Conservation (phyloP, 2,888 invertebrate species). For the Eretmocerus hayati region DNA sequence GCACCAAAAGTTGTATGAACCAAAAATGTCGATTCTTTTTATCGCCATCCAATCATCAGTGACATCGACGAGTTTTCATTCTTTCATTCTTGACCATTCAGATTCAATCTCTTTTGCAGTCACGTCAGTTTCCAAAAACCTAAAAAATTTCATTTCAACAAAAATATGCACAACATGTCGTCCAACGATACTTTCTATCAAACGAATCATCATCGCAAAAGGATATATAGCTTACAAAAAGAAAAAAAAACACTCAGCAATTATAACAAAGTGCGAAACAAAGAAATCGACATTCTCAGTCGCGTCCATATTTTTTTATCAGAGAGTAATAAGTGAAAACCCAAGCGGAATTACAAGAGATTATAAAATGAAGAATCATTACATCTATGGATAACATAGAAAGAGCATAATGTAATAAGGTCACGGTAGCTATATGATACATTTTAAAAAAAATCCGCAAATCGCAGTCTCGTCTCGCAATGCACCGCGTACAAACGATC, state of each 20-base stretch:
- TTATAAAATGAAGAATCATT: neutral
- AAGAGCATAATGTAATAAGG: no score
- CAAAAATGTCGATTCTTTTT: constrained; percentile 17
- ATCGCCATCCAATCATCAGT: neutral
- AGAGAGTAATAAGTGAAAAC: constrained; percentile 5
- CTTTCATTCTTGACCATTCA: no score
- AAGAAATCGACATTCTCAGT: constrained; percentile 18
- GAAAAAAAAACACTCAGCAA: constrained; percentile 1
- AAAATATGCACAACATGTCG: constrained; percentile 16
- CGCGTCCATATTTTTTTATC: constrained; percentile 25
- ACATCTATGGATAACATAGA: constrained; percentile 2
- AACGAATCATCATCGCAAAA: constrained; percentile 12
- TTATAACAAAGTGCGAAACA: constrained; percentile 11
- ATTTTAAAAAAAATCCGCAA: no score
- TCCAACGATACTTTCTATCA: constrained; percentile 16
- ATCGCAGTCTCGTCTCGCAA: constrained; percentile 14
- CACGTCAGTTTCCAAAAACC: no score
- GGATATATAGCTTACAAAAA: constrained; percentile 12
- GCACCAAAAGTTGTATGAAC: constrained; percentile 16
- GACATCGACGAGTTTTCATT: neutral
- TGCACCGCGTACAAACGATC: constrained; percentile 8
- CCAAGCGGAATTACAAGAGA: neutral
- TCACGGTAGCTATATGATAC: constrained; percentile 18
- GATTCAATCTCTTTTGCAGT: no score
- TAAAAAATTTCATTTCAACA: no score